These are phyloP conservation scores for Blera fallax DNA, from an alignment of 2,888 invertebrate genomes.

Conservation along the genomic window DNA sequence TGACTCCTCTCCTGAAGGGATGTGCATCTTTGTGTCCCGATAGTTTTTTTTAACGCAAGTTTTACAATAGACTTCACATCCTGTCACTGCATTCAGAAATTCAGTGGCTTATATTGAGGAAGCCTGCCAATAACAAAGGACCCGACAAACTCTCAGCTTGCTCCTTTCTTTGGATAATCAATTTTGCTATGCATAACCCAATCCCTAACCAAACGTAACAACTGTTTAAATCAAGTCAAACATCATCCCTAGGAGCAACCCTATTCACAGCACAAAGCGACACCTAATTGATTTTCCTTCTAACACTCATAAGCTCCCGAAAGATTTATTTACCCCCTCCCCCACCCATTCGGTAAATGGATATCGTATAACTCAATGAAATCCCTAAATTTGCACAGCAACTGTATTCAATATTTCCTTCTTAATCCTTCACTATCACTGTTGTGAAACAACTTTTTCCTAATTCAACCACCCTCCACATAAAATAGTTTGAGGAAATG, in stretches of 20 bases:
- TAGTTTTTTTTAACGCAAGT: no score
- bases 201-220: not conserved
- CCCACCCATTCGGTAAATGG: not conserved
- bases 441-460: conserved; percentile 18
- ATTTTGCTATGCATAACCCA: not conserved
- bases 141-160: no score
- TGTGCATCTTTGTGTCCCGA: no score
- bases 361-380: not conserved
- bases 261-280: not conserved
- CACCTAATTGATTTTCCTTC: conserved; percentile 20
- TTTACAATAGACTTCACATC: no score
- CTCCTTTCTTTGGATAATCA: no score
- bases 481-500: conserved; percentile 10
- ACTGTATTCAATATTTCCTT: conserved; percentile 26
- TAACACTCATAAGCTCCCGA: not conserved
- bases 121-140: no score
- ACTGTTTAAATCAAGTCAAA: not conserved
- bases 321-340: not conserved
- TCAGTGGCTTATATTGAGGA: no score
- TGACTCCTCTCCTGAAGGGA: no score
- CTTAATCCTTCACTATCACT: conserved; percentile 33
- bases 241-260: not conserved
- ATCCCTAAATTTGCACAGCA: conserved; percentile 26
- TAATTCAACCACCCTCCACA: conserved; percentile 7
- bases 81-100: no score